These are phyloP conservation scores for Chloroceryle aenea DNA, from an alignment of 2,113 vertebrate species.

Conservation along the genomic window DNA sequence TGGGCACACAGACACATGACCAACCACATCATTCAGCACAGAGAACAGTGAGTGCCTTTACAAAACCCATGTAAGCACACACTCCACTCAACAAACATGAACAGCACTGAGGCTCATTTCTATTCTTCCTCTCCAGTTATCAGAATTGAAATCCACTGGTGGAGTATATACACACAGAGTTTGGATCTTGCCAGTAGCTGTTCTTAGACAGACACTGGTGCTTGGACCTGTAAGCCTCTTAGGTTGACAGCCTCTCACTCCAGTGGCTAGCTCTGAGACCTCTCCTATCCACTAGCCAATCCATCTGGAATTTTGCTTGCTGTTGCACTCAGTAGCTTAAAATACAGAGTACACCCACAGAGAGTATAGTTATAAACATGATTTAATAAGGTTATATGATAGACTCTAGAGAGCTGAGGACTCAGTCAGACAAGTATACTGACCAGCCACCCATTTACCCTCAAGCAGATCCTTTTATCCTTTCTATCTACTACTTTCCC, in stretches of 20 bases:
- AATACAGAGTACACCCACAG: neutral
- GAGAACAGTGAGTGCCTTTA: neutral
- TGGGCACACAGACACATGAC: neutral
- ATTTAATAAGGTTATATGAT: neutral
- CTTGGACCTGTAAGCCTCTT: neutral
- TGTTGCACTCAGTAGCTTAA: neutral
- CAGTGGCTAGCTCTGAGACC: neutral
- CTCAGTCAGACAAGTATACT: neutral
- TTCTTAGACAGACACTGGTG: neutral
- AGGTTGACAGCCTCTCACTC: fast-evolving
- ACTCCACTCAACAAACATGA: neutral
- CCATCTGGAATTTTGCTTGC: neutral
- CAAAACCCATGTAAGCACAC: fast-evolving
- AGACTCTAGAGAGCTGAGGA: neutral
- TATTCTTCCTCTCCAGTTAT: neutral
- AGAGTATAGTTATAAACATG: neutral
- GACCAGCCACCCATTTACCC: neutral
- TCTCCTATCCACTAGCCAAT: neutral
- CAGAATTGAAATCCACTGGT: neutral
- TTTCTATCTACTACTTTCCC: neutral
- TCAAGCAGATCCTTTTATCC: neutral
- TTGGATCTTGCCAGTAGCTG: neutral
- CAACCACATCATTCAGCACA: neutral
- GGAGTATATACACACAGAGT: neutral
- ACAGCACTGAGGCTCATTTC: neutral